Conservation (phyloP, 1,140 invertebrate species). For the Cydia splendana region DNA sequence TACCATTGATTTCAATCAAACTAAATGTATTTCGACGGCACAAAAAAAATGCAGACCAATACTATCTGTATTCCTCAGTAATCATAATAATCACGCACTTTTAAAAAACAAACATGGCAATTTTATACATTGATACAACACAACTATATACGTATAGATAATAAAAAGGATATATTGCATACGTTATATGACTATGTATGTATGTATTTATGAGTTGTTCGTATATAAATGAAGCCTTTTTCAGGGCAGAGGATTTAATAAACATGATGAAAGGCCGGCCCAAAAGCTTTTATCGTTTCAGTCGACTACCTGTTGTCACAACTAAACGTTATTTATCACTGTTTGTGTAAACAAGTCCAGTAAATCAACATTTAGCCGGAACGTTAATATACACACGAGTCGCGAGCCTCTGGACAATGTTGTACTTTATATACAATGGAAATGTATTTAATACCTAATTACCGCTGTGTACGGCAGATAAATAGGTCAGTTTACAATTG, state of each 20-base stretch:
- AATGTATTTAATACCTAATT: background rate
- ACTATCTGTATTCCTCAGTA: too few relatives aligned
- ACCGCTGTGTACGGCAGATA: background rate
- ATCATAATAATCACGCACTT: too few relatives aligned
- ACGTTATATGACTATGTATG: background rate
- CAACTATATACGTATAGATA: too few relatives aligned
- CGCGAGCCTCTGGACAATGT: background rate
- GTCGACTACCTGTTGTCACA: slow-evolving; percentile 15
- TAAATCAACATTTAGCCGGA: slow-evolving; percentile 25
- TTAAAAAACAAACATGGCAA: too few relatives aligned
- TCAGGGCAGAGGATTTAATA: slow-evolving; percentile 10
- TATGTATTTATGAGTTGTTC: background rate
- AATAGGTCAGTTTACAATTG: background rate
- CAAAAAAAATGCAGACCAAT: too few relatives aligned
- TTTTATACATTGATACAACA: too few relatives aligned
- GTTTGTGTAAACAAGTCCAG: slow-evolving; percentile 23
- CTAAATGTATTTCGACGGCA: too few relatives aligned
- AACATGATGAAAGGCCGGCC: background rate
- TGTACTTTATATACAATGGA: background rate
- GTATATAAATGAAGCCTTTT: background rate
- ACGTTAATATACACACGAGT: background rate
- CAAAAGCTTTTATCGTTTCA: slow-evolving; percentile 15
- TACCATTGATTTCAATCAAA: too few relatives aligned
- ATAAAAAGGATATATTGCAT: too few relatives aligned
- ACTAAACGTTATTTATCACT: slow-evolving; percentile 18